Conservation (phyloP, 2,888 invertebrate genomes). For the Caenorhabditis imperialis region DNA sequence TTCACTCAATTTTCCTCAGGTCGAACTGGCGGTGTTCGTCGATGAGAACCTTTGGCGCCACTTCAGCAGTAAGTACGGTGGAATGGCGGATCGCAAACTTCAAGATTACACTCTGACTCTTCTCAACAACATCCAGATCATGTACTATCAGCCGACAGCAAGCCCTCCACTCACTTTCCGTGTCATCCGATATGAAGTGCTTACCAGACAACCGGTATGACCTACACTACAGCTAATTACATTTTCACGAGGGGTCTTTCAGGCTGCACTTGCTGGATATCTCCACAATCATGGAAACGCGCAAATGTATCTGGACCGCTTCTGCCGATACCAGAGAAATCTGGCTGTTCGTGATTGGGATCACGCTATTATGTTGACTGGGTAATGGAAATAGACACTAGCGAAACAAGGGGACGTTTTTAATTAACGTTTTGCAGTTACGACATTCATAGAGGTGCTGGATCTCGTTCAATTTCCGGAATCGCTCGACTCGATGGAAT, state of each 20-base stretch:
- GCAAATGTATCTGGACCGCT: slow-evolving; percentile 76
- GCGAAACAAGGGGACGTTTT: slow-evolving; percentile 25
- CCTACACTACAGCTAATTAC: background rate
- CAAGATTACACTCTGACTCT: slow-evolving; percentile 77
- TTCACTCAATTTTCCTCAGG: slow-evolving; percentile 50
- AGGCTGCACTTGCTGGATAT: slow-evolving; percentile 75
- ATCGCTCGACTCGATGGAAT: slow-evolving; percentile 78
- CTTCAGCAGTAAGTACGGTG: slow-evolving; percentile 75
- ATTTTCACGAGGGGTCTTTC: slow-evolving; percentile 11
- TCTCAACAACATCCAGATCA: slow-evolving; percentile 78
- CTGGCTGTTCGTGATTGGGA: slow-evolving; percentile 77
- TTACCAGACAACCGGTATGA: slow-evolving; percentile 75
- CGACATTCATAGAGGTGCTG: slow-evolving; percentile 76
- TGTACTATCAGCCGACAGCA: slow-evolving; percentile 78
- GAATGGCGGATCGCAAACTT: slow-evolving; percentile 66
- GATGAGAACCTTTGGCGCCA: slow-evolving; percentile 77
- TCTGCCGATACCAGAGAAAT: slow-evolving; percentile 77
- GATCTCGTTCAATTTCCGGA: slow-evolving; percentile 77
- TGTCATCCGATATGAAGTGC: slow-evolving; percentile 77
- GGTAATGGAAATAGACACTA: slow-evolving; percentile 63
- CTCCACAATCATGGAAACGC: slow-evolving; percentile 77
- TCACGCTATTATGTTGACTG: slow-evolving; percentile 78
- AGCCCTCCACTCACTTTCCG: slow-evolving; percentile 75
- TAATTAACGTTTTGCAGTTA: slow-evolving; percentile 61
- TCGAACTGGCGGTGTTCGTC: slow-evolving; percentile 78